Evolutionary conservation across 1,140 invertebrate species (phyloP), one percentile per base, ranked within the genome.

Genomic region (Lucilia sericata): DNA sequence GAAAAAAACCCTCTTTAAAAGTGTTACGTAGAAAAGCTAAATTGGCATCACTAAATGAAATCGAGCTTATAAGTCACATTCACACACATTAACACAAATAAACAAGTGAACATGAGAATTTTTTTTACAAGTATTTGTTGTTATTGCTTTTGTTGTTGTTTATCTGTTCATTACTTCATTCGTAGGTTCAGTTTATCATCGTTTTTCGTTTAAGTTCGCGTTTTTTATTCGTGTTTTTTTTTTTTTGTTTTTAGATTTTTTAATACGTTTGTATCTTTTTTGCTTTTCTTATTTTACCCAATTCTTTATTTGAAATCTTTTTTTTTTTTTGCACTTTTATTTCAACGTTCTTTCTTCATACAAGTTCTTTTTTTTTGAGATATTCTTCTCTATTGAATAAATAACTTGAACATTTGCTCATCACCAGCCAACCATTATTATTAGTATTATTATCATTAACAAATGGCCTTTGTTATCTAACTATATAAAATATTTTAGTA

Each of bases 391-490:
- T 80, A 80, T 80, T 80, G 75, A 49, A 47, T 78, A 80, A 80
- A 80, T 51, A 80, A 51, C 76, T 80, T 80, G 42, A 13, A 49
- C 42, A 80, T 80, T 80, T 80, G 42, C 47, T 80, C 42, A 80
- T 80, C 42, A 80, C 19, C 76, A 80, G 13, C 49, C 9, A 78
- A 30, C 25, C 25, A 30, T 30, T 30, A 30, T 30, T 42, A 42
- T 42, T 42, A 42, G 5, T 42, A 42, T 42, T 42, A 42, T 42
- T 42, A 42, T 42, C 42, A 80, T 19, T 42, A 49, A 49, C 76
- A 80, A 80, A 49, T 80, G 42, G 76, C 42, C 42, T 80, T 80
- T 49, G 76, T 80, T 80, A 80, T 80, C 76, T 80, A 80, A 80
- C 76, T 42, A 42, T 42, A 10, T 30, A 30, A 30, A 30, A 30